Conservation (phyloP, 2,888 invertebrate species). For the Hirtodrosophila duncani region DNA sequence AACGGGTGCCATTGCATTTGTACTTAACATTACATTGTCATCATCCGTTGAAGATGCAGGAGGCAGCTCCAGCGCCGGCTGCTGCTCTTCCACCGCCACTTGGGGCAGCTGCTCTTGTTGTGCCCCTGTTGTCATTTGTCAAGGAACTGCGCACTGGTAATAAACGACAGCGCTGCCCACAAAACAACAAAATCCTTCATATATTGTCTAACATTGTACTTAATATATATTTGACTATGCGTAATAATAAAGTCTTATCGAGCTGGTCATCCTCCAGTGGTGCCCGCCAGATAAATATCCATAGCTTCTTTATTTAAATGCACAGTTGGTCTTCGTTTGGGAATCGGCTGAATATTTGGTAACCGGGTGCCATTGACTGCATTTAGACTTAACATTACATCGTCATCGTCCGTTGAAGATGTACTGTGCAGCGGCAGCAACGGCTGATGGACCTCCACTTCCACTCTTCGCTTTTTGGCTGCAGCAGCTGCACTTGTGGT, state of each 20-base stretch:
- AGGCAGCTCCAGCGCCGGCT: not conserved
- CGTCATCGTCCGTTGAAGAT: constrained; percentile 9
- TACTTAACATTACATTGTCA: constrained; percentile 41
- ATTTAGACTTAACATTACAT: constrained; percentile 52
- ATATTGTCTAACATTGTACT: too few species aligned
- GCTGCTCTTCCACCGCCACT: not conserved
- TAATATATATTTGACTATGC: too few species aligned
- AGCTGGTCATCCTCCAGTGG: constrained; percentile 44
- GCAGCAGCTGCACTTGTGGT: constrained; percentile 7
- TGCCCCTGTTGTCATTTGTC: constrained; percentile 7
- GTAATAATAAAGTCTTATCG: too few species aligned
- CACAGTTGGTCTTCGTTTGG: constrained; percentile 40
- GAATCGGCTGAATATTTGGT: constrained; percentile 52
- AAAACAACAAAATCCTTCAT: too few species aligned
- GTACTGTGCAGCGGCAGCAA: not conserved
- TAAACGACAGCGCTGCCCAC: too few species aligned
- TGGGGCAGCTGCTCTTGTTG: constrained; percentile 4
- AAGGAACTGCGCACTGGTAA: not conserved
- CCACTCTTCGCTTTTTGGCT: constrained; percentile 14
- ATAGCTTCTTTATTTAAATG: constrained; percentile 36
- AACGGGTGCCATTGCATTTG: constrained; percentile 59
- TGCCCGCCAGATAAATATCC: constrained; percentile 50
- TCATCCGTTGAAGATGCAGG: not conserved
- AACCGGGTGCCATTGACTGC: constrained; percentile 59
- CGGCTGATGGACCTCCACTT: not conserved